These are phyloP conservation scores for Oryzias melastigma DNA, from an alignment of 2,113 vertebrate species.

Conservation along the genomic window DNA sequence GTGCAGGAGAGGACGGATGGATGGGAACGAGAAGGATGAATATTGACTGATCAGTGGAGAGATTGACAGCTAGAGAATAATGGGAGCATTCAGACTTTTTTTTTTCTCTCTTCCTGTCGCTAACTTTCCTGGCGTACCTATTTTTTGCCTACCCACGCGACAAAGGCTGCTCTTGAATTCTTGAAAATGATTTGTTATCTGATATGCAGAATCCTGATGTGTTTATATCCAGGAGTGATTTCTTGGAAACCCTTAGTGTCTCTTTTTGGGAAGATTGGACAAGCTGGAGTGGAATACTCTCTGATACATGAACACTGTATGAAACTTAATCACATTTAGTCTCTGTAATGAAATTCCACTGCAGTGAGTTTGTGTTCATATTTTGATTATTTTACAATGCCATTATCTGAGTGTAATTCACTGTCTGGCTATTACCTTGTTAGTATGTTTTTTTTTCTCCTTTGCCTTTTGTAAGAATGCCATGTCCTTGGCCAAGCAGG, in stretches of 20 bases:
- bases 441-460: conserved; percentile 42
- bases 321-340: conserved; percentile 72
- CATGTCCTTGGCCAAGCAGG: conserved; percentile 61
- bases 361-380: conserved; percentile 71
- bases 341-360: conserved; percentile 70
- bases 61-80: conserved; percentile 74
- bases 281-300: conserved; percentile 59
- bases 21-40: conserved; percentile 62
- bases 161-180: conserved; percentile 54
- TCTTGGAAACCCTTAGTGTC: conserved; percentile 65
- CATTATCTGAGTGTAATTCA: conserved; percentile 70
- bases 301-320: conserved; percentile 66
- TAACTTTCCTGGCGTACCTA: conserved; percentile 63
- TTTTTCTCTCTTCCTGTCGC: conserved; percentile 24
- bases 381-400: conserved; percentile 77
- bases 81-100: conserved; percentile 57
- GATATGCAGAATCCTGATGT: conserved; percentile 68
- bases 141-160: conserved; percentile 66
- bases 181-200: conserved; percentile 61
- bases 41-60: conserved; percentile 74
- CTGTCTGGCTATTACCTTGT: conserved; percentile 70
- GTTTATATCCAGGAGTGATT: conserved; percentile 72
- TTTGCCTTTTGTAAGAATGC: conserved; percentile 44
- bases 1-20: conserved; percentile 71
- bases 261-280: conserved; percentile 69